A percentile compares a stretch with the other conserved stretches of the same genome.
phyloP scores from a whole-genome alignment of 2,888 invertebrate genomes.

The Sinhomidia bicolor region DNA sequence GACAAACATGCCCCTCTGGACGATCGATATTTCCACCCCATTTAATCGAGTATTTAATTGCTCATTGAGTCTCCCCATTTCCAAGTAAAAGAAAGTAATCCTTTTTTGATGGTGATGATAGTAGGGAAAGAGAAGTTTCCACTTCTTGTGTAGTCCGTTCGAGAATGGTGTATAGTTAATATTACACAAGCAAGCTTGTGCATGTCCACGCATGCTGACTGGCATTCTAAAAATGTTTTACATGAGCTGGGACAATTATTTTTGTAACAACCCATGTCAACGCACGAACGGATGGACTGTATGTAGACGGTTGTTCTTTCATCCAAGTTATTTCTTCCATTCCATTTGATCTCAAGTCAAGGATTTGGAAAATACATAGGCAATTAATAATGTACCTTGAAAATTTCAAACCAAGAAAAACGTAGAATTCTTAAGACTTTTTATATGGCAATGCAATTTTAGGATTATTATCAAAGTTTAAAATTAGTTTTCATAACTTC shows the following conservation, averaged over 20 bases:
- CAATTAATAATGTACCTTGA: no score
- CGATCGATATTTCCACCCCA: slow-evolving; percentile 67
- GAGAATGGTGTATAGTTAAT: background rate
- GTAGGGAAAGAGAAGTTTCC: background rate
- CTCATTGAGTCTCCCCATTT: slow-evolving; percentile 30
- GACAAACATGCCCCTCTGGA: background rate
- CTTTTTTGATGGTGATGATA: slow-evolving; percentile 22
- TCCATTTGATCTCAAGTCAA: no score
- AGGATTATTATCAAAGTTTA: no score
- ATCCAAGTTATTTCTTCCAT: no score
- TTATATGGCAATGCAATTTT: no score
- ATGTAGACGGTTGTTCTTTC: no score
- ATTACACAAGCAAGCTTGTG: background rate
- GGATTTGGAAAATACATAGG: no score
- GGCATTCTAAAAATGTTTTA: background rate
- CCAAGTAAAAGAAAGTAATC: slow-evolving; percentile 24
- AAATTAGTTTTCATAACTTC: no score
- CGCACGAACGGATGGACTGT: no score
- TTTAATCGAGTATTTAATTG: slow-evolving; percentile 69
- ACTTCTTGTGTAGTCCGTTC: background rate
- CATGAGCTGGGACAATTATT: background rate
- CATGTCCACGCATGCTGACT: background rate
- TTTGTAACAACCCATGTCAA: no score
- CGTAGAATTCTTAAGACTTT: no score
- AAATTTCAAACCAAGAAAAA: no score